Conservation (phyloP, 92 coral and sea anemone species). For the Plumapathes pennacea region DNA sequence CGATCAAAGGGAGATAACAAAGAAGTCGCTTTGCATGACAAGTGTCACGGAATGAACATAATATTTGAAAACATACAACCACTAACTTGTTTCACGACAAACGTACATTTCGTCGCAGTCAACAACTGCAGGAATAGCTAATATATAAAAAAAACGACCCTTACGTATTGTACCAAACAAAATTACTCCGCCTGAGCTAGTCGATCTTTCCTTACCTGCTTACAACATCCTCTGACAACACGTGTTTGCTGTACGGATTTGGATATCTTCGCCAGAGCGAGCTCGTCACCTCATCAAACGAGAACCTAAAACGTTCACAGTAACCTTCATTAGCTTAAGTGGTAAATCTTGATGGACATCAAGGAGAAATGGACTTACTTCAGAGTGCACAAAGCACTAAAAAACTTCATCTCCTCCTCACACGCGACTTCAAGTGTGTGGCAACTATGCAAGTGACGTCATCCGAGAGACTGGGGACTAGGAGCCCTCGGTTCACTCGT, state of each 20-base stretch:
- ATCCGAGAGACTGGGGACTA: no score
- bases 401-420: conserved; percentile 71
- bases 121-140: not conserved
- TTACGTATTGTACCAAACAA: not conserved
- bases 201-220: conserved; percentile 50
- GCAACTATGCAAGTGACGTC: no score
- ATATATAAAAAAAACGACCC: not conserved
- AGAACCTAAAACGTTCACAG: conserved; percentile 48
- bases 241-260: conserved; percentile 97
- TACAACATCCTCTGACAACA: conserved; percentile 92
- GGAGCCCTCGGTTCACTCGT: no score
- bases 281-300: conserved; percentile 87
- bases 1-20: not conserved
- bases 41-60: conserved; percentile 3
- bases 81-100: not conserved
- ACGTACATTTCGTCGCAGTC: not conserved
- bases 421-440: no score
- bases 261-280: conserved; percentile 95
- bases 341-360: not conserved
- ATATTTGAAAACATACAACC: no score
- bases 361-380: conserved; percentile 34
- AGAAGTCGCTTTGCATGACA: not conserved
- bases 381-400: conserved; percentile 33
- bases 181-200: not conserved
- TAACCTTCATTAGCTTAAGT: not conserved